These are phyloP conservation scores for Alaudala cheleensis DNA, from an alignment of 2,113 vertebrate genomes.

Conservation along the genomic window DNA sequence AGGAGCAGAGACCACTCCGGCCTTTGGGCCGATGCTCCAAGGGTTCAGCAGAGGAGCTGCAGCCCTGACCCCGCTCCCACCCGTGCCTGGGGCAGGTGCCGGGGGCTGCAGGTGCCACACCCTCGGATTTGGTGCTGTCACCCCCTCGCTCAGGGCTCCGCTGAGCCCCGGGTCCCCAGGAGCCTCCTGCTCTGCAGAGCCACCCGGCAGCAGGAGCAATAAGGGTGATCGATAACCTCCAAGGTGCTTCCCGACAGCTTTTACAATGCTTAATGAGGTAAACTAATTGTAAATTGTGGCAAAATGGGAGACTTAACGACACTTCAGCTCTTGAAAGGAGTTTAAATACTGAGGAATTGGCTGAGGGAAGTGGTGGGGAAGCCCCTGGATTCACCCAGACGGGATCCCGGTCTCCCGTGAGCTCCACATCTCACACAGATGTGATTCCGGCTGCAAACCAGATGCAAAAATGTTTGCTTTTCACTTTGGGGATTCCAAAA, in stretches of 20 bases:
- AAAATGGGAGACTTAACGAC: slow-evolving; percentile 60
- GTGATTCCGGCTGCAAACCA: neutral
- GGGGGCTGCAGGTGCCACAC: neutral
- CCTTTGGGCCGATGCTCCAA: neutral
- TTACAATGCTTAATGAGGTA: slow-evolving; percentile 55
- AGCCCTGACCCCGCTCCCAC: rapidly evolving
- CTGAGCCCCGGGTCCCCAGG: rapidly evolving
- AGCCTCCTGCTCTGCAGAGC: neutral
- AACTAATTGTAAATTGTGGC: slow-evolving; percentile 65
- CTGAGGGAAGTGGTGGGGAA: neutral
- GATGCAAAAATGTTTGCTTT: neutral
- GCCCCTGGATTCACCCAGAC: rapidly evolving
- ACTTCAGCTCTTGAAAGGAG: slow-evolving; percentile 47
- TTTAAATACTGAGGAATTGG: slow-evolving; percentile 1
- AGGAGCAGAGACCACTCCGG: rapidly evolving
- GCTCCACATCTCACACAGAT: rapidly evolving
- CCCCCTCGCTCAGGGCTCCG: rapidly evolving
- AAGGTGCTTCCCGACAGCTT: slow-evolving; percentile 23
- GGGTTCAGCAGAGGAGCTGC: neutral
- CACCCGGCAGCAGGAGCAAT: neutral
- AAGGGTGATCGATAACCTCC: neutral
- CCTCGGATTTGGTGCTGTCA: rapidly evolving
- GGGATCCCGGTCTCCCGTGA: rapidly evolving
- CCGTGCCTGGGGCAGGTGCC: neutral
- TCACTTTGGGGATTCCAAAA: neutral